Percentiles rank a stretch among this genome's conserved stretches.
phyloP scores from a whole-genome alignment of 2,113 vertebrate genomes.

The Ivindomyrus marchei region DNA sequence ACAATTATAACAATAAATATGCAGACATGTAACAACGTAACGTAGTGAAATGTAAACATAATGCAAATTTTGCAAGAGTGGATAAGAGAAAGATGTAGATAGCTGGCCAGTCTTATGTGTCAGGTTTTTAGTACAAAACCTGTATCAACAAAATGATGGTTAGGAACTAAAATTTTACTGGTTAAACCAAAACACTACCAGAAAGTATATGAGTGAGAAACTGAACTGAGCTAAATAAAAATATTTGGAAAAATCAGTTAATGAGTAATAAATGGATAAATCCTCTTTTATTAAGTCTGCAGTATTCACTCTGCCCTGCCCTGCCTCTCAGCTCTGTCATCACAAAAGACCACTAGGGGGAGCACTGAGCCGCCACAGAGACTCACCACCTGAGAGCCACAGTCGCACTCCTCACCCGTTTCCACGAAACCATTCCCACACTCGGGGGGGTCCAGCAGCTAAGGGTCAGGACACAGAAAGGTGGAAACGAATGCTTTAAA shows the following conservation, averaged over 20 bases:
- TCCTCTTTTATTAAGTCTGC: neutral
- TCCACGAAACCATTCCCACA: slow-evolving; percentile 95
- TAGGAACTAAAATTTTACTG: neutral
- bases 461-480: neutral
- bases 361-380: neutral
- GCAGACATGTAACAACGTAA: neutral
- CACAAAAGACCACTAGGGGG: neutral
- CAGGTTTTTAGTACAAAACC: neutral
- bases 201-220: neutral
- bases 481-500: neutral
- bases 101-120: neutral
- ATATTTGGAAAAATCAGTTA: neutral
- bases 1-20: neutral
- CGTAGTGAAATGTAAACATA: neutral
- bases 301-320: neutral
- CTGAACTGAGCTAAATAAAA: neutral
- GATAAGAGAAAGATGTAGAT: neutral
- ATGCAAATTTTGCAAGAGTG: neutral
- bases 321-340: neutral
- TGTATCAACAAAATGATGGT: neutral
- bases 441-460: slow-evolving; percentile 85
- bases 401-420: slow-evolving; percentile 90
- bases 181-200: neutral
- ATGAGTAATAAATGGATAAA: neutral
- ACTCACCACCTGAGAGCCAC: slow-evolving; percentile 80